These are phyloP conservation scores for Sarcophaga variegata DNA, from an alignment of 2,888 invertebrate genomes.

Conservation along the genomic window DNA sequence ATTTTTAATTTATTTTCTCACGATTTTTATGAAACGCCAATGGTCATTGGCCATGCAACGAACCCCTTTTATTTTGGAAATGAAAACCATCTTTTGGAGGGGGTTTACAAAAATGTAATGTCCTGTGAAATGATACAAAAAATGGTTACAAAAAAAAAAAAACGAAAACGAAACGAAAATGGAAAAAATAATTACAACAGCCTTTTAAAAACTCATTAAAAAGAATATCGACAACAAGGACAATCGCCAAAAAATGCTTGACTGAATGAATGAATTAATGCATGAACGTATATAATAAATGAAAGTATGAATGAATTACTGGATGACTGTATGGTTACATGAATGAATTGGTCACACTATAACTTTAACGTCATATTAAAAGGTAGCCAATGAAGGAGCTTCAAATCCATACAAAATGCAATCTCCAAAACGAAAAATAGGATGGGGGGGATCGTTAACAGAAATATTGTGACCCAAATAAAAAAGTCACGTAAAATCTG, in stretches of 20 bases:
- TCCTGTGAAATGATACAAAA: conserved; percentile 38
- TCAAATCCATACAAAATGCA: background rate
- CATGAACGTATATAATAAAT: conserved; percentile 28
- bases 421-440: conserved; percentile 7
- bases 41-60: background rate
- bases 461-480: conserved; percentile 46
- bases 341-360: background rate
- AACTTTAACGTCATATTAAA: conserved; percentile 4
- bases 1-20: conserved; percentile 62
- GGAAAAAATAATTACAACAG: conserved; percentile 11
- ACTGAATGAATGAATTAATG: conserved; percentile 45
- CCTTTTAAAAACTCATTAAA: conserved; percentile 65
- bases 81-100: background rate
- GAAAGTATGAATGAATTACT: conserved; percentile 34
- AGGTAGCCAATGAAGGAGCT: background rate
- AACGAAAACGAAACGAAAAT: background rate
- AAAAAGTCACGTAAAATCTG: conserved; percentile 5
- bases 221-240: conserved; percentile 48
- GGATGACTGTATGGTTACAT: background rate
- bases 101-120: conserved; percentile 19
- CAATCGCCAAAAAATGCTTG: background rate
- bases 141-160: too few species aligned
- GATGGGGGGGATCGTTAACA: conserved; percentile 27
- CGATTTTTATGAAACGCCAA: conserved; percentile 36
- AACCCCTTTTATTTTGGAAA: conserved; percentile 10